These are phyloP conservation scores for Nibea albiflora DNA, from an alignment of 2,113 vertebrate genomes.

Conservation along the genomic window DNA sequence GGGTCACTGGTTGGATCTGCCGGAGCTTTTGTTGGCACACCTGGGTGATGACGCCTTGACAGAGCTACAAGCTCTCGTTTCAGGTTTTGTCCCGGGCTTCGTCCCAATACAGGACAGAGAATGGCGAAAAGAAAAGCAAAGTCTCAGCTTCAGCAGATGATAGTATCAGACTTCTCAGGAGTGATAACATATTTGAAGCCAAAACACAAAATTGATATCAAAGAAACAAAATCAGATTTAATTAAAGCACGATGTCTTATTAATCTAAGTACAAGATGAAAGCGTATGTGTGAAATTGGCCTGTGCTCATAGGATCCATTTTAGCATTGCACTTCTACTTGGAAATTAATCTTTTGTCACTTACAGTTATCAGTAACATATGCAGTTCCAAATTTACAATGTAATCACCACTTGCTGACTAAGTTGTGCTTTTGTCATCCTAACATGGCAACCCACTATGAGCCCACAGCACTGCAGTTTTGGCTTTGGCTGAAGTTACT, in stretches of 20 bases:
- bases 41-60: conserved; percentile 80
- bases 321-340: background rate
- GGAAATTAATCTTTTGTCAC: background rate
- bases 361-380: background rate
- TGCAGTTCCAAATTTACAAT: background rate
- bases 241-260: background rate
- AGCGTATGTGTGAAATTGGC: conserved; percentile 1
- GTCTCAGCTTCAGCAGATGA: background rate
- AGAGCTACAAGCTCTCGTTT: conserved; percentile 75
- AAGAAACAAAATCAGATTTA: background rate
- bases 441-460: background rate
- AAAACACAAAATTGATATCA: background rate
- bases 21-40: conserved; percentile 84
- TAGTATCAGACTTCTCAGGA: conserved; percentile 1
- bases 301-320: conserved; percentile 4
- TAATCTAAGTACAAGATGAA: conserved; percentile 14
- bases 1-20: conserved; percentile 80
- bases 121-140: background rate
- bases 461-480: background rate
- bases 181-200: background rate
- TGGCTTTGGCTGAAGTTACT: conserved; percentile 6
- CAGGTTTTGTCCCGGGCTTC: conserved; percentile 59
- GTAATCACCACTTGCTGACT: background rate
- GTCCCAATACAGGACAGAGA: background rate
- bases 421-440: background rate